phyloP scores from a whole-genome alignment of 1,140 invertebrate genomes.

The Atta texana region DNA sequence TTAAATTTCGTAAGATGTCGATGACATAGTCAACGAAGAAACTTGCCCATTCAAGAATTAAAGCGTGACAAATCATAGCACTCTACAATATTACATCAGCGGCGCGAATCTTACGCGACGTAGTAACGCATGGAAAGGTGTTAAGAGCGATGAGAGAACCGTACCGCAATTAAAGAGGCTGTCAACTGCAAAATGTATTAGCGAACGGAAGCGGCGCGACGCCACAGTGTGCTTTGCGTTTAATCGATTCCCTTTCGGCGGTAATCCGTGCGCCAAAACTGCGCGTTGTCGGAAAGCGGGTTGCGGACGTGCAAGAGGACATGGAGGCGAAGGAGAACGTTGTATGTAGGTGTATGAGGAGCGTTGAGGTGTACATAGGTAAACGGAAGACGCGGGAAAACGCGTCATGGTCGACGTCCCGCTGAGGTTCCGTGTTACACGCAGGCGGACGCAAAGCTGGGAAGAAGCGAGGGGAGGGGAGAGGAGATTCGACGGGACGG shows the following conservation, averaged over 20 bases:
- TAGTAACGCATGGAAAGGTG: constrained; percentile 22
- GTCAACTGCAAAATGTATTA: constrained; percentile 63
- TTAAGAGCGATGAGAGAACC: constrained; percentile 36
- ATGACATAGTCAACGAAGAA: not conserved
- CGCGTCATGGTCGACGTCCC: constrained; percentile 56
- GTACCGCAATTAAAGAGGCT: constrained; percentile 58
- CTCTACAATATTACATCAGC: constrained; percentile 4
- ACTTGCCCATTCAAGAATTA: constrained; percentile 14
- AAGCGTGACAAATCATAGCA: constrained; percentile 1
- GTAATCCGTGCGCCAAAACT: constrained; percentile 57
- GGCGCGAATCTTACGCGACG: not conserved
- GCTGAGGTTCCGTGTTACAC: constrained; percentile 57
- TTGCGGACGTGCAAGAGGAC: constrained; percentile 17
- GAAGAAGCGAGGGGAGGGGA: not conserved
- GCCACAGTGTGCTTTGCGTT: constrained; percentile 50
- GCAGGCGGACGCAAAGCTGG: constrained; percentile 45
- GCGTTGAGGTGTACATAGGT: constrained; percentile 41
- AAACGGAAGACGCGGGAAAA: constrained; percentile 49
- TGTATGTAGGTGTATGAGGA: constrained; percentile 8
- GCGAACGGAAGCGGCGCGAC: constrained; percentile 7
- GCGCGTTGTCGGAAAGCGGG: constrained; percentile 32
- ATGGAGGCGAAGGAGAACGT: not conserved
- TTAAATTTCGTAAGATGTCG: not conserved
- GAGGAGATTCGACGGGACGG: not conserved
- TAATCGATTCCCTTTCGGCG: constrained; percentile 61